These are phyloP conservation scores for Chiloscyllium punctatum DNA, from an alignment of 2,797 vertebrate species.

Conservation along the genomic window DNA sequence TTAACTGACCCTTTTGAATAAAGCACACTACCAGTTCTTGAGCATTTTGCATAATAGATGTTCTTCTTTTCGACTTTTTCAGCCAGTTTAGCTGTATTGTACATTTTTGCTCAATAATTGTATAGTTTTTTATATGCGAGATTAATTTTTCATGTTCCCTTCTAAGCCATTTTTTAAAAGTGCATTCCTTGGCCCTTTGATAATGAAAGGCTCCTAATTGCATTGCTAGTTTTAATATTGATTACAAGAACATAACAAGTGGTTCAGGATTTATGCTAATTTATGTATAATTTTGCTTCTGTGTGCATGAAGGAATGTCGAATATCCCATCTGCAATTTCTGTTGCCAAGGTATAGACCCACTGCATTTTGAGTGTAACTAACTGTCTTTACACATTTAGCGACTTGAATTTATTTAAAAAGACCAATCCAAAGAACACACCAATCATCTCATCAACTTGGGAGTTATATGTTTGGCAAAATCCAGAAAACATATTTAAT, in stretches of 20 bases:
- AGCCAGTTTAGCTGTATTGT: background rate
- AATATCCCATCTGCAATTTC: background rate
- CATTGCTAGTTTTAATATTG: background rate
- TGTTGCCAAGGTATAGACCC: background rate
- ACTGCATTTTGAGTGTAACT: background rate
- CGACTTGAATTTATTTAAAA: too few relatives aligned
- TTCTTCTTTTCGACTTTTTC: background rate
- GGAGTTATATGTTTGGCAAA: background rate
- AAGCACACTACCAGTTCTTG: background rate
- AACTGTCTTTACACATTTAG: background rate
- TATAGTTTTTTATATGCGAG: background rate
- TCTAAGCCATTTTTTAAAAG: background rate
- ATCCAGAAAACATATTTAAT: background rate
- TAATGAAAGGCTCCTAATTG: background rate
- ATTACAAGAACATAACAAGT: too few relatives aligned
- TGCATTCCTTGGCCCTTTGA: background rate
- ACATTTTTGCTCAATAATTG: background rate
- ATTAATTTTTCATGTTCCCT: background rate
- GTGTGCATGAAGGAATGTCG: background rate
- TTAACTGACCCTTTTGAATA: too few relatives aligned
- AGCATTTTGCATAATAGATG: background rate
- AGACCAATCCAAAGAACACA: background rate
- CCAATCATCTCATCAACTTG: background rate
- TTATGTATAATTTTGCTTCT: background rate
- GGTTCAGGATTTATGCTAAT: too few relatives aligned